These are phyloP conservation scores for Argyra leucocephala DNA, from an alignment of 2,888 invertebrate genomes.

Conservation along the genomic window DNA sequence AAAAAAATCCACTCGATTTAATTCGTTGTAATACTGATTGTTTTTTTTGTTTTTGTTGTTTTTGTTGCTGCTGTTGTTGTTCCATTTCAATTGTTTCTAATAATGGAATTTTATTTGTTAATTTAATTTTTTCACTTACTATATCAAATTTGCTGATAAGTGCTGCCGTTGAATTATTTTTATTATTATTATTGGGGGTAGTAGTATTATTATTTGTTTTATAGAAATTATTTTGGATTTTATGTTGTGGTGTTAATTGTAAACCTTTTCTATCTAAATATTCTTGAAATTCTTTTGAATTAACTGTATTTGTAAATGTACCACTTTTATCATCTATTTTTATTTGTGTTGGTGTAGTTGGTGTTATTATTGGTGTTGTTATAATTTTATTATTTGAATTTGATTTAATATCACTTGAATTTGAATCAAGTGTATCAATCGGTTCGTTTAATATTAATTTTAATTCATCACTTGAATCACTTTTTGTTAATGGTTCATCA, in stretches of 20 bases:
- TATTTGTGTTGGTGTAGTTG: conserved; percentile 9
- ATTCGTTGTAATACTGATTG: conserved; percentile 39
- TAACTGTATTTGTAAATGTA: conserved; percentile 41
- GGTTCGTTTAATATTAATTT: conserved; percentile 17
- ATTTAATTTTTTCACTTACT: conserved; percentile 18
- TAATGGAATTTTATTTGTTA: conserved; percentile 25
- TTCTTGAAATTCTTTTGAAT: conserved; percentile 41
- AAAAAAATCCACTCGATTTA: conserved; percentile 37
- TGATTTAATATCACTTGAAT: background rate
- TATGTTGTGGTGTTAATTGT: conserved; percentile 32
- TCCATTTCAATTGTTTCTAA: conserved; percentile 24
- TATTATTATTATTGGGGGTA: background rate
- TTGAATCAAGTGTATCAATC: background rate
- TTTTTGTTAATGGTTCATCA: conserved; percentile 37
- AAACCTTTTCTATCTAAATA: conserved; percentile 40
- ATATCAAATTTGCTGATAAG: conserved; percentile 19
- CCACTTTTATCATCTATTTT: conserved; percentile 17
- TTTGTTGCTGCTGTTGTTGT: conserved; percentile 32
- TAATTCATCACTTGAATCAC: conserved; percentile 38
- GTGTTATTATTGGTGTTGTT: conserved; percentile 11
- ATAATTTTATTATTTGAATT: background rate
- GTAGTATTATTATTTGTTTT: background rate
- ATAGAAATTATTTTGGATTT: conserved; percentile 15
- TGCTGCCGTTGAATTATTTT: background rate
- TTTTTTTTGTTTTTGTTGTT: conserved; percentile 33